A percentile compares a stretch with the other conserved stretches of the same genome.
These are phyloP conservation scores for Drosophila seguyi DNA, from an alignment of 1,140 invertebrate genomes.

Conservation along the genomic window DNA sequence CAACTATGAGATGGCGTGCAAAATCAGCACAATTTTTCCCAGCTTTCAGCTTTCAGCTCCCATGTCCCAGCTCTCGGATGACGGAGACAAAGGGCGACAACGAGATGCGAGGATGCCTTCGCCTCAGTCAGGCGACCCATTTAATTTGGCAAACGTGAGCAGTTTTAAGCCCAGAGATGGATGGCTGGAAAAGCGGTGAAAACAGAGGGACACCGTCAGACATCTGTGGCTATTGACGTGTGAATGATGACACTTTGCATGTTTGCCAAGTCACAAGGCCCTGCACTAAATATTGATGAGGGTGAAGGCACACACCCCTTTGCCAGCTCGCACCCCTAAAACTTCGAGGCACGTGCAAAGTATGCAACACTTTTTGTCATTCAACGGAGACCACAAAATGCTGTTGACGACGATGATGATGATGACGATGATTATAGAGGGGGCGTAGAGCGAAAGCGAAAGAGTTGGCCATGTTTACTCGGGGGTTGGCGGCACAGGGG, in stretches of 20 bases:
- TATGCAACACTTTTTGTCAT: slow-evolving; percentile 78
- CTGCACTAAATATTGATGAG: slow-evolving; percentile 82
- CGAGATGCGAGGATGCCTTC: slow-evolving; percentile 16
- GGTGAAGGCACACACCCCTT: slow-evolving; percentile 10
- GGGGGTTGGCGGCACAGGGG: slow-evolving; percentile 2
- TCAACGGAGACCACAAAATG: slow-evolving; percentile 62
- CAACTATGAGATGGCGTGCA: slow-evolving; percentile 75
- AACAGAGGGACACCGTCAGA: slow-evolving; percentile 29
- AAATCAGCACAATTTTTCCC: slow-evolving; percentile 75
- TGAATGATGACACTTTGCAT: slow-evolving; percentile 84
- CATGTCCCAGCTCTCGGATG: slow-evolving; percentile 17
- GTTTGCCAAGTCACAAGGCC: slow-evolving; percentile 77
- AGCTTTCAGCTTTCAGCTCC: too few relatives aligned
- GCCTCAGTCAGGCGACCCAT: slow-evolving; percentile 66
- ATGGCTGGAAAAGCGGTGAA: slow-evolving; percentile 35
- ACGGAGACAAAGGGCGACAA: slow-evolving; percentile 69
- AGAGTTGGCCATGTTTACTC: slow-evolving; percentile 52
- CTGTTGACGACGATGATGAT: slow-evolving; percentile 16
- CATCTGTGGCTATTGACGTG: slow-evolving; percentile 65
- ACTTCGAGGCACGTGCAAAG: slow-evolving; percentile 71
- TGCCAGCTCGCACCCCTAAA: slow-evolving; percentile 24
- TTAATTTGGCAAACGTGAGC: slow-evolving; percentile 83
- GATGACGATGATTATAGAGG: slow-evolving; percentile 1
- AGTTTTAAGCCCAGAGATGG: slow-evolving; percentile 68
- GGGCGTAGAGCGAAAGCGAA: slow-evolving; percentile 38